Conservation (phyloP, 2,888 invertebrate species). For the Macroteleia sp. region DNA sequence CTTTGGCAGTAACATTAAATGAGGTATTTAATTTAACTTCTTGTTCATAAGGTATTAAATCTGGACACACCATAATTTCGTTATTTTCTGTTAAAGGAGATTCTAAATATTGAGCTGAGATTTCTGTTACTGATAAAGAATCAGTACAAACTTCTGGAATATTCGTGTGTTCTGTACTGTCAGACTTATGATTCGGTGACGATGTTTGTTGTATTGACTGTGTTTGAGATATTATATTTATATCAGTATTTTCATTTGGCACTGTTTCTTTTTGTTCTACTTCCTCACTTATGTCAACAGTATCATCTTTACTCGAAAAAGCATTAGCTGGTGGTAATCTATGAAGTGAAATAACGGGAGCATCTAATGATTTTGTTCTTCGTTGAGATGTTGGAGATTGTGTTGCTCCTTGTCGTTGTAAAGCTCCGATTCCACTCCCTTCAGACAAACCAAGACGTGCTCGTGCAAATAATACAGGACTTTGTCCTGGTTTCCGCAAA, state of each 20-base stretch:
- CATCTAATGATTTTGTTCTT: constrained; percentile 92
- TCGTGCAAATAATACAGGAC: constrained; percentile 91
- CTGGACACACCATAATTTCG: constrained; percentile 74
- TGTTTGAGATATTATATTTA: constrained; percentile 84
- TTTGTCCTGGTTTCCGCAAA: constrained; percentile 89
- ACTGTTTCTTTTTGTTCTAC: constrained; percentile 81
- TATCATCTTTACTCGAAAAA: constrained; percentile 95
- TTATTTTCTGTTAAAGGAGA: constrained; percentile 81
- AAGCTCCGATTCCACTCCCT: constrained; percentile 90
- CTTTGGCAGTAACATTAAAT: constrained; percentile 20
- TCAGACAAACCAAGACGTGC: constrained; percentile 92
- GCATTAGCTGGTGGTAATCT: constrained; percentile 92
- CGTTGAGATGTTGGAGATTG: constrained; percentile 90
- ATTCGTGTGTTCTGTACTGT: constrained; percentile 79
- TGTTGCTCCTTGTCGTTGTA: constrained; percentile 91
- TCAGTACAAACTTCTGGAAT: constrained; percentile 79
- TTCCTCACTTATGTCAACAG: constrained; percentile 90
- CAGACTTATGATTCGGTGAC: constrained; percentile 78
- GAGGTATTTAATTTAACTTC: constrained; percentile 67
- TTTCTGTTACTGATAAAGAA: constrained; percentile 80
- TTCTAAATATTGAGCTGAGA: constrained; percentile 79
- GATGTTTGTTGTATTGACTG: constrained; percentile 70
- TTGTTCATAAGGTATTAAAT: constrained; percentile 77
- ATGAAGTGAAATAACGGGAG: constrained; percentile 92
- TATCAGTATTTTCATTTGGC: constrained; percentile 86